Evolutionary conservation across 2,797 vertebrate species (phyloP).

Genomic region (Rhadinocentrus ornatus): DNA sequence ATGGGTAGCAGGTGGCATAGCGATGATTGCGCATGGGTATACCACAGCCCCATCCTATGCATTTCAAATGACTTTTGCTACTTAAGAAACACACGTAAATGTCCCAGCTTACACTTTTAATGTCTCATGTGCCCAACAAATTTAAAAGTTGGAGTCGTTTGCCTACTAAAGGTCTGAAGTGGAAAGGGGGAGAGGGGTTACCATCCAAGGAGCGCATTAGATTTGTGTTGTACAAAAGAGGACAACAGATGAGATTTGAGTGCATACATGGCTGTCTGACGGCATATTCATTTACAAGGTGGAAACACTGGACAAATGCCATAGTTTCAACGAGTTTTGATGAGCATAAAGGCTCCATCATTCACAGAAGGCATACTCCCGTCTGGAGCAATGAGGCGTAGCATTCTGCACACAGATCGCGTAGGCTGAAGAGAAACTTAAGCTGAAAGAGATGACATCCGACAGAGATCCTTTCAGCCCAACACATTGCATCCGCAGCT

Average conservation of each 20-base stretch:
- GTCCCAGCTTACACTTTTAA: constrained; percentile 12
- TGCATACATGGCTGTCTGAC: constrained; percentile 3
- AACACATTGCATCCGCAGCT: constrained; percentile 25
- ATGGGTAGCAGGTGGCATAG: constrained; percentile 25
- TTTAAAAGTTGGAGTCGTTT: not conserved
- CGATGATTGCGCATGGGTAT: constrained; percentile 52
- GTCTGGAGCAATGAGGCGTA: constrained; percentile 26
- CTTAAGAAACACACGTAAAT: constrained; percentile 33
- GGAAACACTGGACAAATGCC: constrained; percentile 45
- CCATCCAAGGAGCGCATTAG: not conserved
- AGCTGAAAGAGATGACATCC: constrained; percentile 9
- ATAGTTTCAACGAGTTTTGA: constrained; percentile 36
- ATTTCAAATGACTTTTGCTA: constrained; percentile 63
- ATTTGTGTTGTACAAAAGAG: constrained; percentile 25
- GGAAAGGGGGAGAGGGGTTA: not conserved
- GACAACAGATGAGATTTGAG: constrained; percentile 48
- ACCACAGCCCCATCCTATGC: constrained; percentile 51
- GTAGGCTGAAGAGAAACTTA: constrained; percentile 2
- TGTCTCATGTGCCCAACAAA: constrained; percentile 13
- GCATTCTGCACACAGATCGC: constrained; percentile 18
- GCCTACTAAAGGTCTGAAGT: constrained; percentile 20
- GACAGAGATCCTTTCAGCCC: constrained; percentile 24
- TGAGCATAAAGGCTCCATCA: constrained; percentile 33
- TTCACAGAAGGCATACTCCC: constrained; percentile 42
- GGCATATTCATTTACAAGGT: constrained; percentile 48